Conservation (phyloP, 1,140 invertebrate genomes). For the Nylanderia fulva region DNA sequence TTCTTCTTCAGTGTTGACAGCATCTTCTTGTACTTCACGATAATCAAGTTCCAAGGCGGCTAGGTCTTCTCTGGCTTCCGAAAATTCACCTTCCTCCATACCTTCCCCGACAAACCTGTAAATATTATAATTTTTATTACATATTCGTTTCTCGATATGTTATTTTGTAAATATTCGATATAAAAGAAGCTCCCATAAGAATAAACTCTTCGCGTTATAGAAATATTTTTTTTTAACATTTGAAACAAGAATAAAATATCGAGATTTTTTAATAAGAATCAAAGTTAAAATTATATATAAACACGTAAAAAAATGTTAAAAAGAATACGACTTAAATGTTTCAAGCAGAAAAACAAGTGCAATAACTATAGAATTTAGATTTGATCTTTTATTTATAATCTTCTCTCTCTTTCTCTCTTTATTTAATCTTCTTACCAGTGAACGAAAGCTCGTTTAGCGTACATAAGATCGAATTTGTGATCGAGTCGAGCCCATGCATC, state of each 20-base stretch:
- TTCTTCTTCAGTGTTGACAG: conserved; percentile 75
- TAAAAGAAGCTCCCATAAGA: neutral
- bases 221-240: too few relatives aligned
- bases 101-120: conserved; percentile 89
- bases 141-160: neutral
- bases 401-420: too few relatives aligned
- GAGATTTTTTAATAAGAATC: too few relatives aligned
- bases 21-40: conserved; percentile 86
- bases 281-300: too few relatives aligned
- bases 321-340: too few relatives aligned
- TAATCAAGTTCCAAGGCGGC: conserved; percentile 91
- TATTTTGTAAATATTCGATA: neutral
- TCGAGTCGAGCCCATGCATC: conserved; percentile 91
- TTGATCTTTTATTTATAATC: too few relatives aligned
- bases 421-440: conserved; percentile 90
- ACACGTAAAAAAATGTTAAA: too few relatives aligned
- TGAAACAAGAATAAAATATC: too few relatives aligned
- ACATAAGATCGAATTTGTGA: conserved; percentile 92
- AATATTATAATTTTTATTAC: neutral
- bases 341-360: too few relatives aligned
- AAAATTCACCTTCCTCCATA: conserved; percentile 92
- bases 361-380: too few relatives aligned
- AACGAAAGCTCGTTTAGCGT: conserved; percentile 91
- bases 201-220: too few relatives aligned
- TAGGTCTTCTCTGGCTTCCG: conserved; percentile 92